Conservation (phyloP, 2,888 invertebrate genomes). For the Beris morrisii region DNA sequence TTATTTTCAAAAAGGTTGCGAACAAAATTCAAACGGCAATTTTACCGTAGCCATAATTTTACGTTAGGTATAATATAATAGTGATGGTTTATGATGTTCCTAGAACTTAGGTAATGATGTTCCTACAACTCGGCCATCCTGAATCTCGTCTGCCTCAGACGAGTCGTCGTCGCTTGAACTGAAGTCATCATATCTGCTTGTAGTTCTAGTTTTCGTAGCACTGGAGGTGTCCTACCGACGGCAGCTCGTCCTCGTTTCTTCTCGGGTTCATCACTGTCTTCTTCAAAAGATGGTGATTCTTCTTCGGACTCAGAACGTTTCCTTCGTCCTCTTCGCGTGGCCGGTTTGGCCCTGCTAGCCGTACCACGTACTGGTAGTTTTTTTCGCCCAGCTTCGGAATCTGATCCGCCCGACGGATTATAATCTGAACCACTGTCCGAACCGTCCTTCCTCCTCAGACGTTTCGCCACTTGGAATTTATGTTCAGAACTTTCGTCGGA, state of each 20-base stretch:
- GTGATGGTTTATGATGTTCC: no score
- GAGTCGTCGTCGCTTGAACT: no score
- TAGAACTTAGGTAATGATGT: no score
- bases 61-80: no score
- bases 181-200: no score
- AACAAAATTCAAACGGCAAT: no score
- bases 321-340: slow-evolving; percentile 48
- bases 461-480: slow-evolving; percentile 47
- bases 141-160: no score
- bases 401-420: slow-evolving; percentile 56
- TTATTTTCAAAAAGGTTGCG: no score
- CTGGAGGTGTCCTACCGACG: slow-evolving; percentile 17
- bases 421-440: slow-evolving; percentile 57
- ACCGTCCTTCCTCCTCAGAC: slow-evolving; percentile 51
- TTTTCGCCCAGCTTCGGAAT: slow-evolving; percentile 59
- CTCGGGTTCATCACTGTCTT: slow-evolving; percentile 54
- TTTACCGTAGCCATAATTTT: no score
- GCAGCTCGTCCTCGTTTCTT: slow-evolving; percentile 44
- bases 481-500: slow-evolving; percentile 53
- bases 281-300: slow-evolving; percentile 53
- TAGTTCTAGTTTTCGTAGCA: no score
- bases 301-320: slow-evolving; percentile 55
- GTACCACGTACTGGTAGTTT: slow-evolving; percentile 58
- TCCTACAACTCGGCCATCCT: no score
- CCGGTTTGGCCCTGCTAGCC: slow-evolving; percentile 57